phyloP scores from a whole-genome alignment of 2,113 vertebrate genomes.

The Microtus oregoni region DNA sequence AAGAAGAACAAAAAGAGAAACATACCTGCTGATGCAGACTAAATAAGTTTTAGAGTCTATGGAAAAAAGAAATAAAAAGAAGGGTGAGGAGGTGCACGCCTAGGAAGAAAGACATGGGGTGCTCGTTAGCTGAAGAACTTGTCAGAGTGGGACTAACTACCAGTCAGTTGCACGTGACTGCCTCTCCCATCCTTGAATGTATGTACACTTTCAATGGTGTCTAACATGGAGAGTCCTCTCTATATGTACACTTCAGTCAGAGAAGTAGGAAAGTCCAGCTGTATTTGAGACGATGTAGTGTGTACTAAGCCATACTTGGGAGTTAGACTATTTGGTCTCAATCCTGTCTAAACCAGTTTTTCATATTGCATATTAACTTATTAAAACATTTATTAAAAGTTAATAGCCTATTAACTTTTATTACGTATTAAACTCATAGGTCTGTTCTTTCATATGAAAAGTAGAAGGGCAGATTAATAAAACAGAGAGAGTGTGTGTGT shows the following conservation, averaged over 20 bases:
- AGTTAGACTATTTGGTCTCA: neutral
- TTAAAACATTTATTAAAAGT: slow-evolving; percentile 10
- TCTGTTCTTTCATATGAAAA: neutral
- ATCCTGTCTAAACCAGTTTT: neutral
- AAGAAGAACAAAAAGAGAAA: neutral
- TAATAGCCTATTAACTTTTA: neutral
- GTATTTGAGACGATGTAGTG: neutral
- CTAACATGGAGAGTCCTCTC: neutral
- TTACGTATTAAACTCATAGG: neutral
- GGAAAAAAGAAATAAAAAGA: neutral
- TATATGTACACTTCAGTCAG: neutral
- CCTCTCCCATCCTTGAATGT: neutral
- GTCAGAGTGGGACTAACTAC: neutral
- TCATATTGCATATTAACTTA: slow-evolving; percentile 9
- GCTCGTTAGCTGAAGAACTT: neutral
- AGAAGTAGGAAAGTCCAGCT: neutral
- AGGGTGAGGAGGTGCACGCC: neutral
- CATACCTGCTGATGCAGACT: neutral
- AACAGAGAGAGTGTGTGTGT: neutral
- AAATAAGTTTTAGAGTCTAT: neutral
- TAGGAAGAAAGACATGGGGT: neutral
- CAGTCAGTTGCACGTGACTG: neutral
- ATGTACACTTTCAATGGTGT: neutral
- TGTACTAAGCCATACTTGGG: neutral
- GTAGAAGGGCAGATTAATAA: slow-evolving; percentile 7